A percentile compares a stretch with the other conserved stretches of the same genome.
Evolutionary conservation across 92 coral and sea anemone species (phyloP).

Genomic region (Palythoa caribaeorum): DNA sequence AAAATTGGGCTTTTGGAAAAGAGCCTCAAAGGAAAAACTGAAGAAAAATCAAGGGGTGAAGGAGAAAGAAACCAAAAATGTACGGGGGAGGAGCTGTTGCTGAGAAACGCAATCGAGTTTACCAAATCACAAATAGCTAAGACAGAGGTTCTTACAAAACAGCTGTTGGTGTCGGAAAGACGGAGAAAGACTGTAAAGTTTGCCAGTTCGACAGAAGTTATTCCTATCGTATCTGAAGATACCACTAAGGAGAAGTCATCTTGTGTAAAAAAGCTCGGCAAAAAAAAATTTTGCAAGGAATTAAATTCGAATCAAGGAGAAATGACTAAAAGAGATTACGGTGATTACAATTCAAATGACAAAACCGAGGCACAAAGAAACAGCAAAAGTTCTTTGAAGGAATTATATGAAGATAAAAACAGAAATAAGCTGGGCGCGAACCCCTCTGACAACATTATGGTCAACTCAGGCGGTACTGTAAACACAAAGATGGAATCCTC

Average conservation of each 20-base stretch:
- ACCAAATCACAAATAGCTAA: constrained; percentile 37
- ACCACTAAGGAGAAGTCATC: background rate
- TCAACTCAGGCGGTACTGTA: background rate
- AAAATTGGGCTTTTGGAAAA: background rate
- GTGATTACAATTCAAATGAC: background rate
- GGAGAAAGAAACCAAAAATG: background rate
- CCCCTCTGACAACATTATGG: background rate
- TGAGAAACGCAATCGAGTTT: constrained; percentile 34
- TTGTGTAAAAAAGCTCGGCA: background rate
- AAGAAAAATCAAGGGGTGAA: background rate
- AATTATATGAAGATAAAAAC: background rate
- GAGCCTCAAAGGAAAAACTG: background rate
- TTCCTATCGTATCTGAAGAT: background rate
- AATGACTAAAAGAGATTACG: background rate
- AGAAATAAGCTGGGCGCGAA: background rate
- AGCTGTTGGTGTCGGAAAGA: constrained; percentile 26
- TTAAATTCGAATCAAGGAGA: background rate
- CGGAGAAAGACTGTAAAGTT: constrained; percentile 10
- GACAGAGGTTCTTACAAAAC: constrained; percentile 32
- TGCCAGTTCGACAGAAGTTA: background rate
- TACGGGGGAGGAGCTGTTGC: constrained; percentile 14
- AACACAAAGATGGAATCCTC: background rate
- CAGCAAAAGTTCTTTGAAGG: background rate
- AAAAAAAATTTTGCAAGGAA: background rate
- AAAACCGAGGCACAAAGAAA: background rate